Percentiles rank a stretch among this genome's conserved stretches.
Evolutionary conservation across 2,113 vertebrate genomes (phyloP).

Genomic region (Sigmodon hispidus): DNA sequence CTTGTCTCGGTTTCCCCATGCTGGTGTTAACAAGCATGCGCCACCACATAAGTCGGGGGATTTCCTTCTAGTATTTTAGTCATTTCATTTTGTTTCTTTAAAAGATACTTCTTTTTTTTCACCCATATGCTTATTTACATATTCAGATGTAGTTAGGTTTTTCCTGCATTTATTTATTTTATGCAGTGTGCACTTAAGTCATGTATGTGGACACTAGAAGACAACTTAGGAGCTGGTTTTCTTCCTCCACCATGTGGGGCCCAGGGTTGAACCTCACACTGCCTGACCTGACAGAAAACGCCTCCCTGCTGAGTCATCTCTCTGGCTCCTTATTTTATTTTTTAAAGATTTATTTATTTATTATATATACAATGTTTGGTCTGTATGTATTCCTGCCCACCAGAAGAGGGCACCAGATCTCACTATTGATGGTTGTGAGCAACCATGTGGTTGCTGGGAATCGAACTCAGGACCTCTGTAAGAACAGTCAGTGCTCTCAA

Average conservation of each 20-base stretch:
- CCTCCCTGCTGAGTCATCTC: not conserved
- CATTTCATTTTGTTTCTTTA: not conserved
- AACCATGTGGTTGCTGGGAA: no score
- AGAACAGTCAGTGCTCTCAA: no score
- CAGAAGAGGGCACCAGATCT: no score
- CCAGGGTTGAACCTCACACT: not conserved
- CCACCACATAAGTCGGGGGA: not conserved
- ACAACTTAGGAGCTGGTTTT: not conserved
- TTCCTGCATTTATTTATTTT: not conserved
- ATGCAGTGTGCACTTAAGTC: not conserved
- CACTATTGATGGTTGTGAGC: no score
- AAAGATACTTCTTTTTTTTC: conserved; percentile 13
- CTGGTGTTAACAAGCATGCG: not conserved
- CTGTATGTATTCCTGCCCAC: no score
- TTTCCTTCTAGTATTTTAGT: not conserved
- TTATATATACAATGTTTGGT: no score
- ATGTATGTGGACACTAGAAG: not conserved
- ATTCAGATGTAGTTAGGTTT: not conserved
- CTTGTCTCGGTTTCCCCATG: not conserved
- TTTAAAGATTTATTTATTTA: no score
- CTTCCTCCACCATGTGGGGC: not conserved
- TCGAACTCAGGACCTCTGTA: no score
- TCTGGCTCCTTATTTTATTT: not conserved
- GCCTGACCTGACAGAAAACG: not conserved
- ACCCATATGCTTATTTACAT: not conserved